Base-by-base conservation (phyloP, 1,140 invertebrate genomes). In the Anastrepha obliqua region DNA sequence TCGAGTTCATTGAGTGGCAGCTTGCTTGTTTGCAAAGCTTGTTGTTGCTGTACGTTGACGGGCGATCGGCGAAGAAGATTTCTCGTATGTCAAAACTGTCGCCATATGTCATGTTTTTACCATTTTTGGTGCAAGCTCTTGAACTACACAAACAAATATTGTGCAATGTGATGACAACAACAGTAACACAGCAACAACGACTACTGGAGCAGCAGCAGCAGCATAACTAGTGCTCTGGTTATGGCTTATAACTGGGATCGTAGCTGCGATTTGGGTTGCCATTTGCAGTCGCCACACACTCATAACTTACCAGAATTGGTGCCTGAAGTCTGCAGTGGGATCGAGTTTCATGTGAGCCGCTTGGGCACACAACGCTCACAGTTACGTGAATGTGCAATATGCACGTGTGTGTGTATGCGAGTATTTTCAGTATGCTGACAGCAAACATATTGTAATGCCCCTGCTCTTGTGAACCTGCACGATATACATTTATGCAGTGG, bases 71-170 rank as follows among this genome's bases (percentile, higher is more conserved):
- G 59, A 39, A 86, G 85, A 62, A 62, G 85, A 62, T 65, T 62
- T 86, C 85, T 86, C 59, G 85, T 86, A 86, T 86, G 85, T 86
- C 85, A 86, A 86, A 64, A 86, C 39, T 86, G 85, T 62, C 62
- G 85, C 85, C 85, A 86, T 86, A 60, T 86, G 85, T 86, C 85
- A 86, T 86, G 85, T 86, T 65, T 60, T 86, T 86, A 51, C 85
- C 85, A 62, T 86, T 86, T 65, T 65, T 60, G 62, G 85, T 65
- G 85, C 74, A 55, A 81, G 47, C 74, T 55, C 74, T 81, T 81
- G 74, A 81, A 81, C 74, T 55, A 81, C 47, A 81, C 44, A 58
- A 17, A 62, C 60, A 3, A 62, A 6, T 8, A 55, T 55, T 55
- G 51, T 55, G 51, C 0, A 62, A 62, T 15, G 15, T 13, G 15